Percentiles rank a stretch among this genome's conserved stretches.
These are phyloP conservation scores for Danaus chrysippus DNA, from an alignment of 2,888 invertebrate genomes.

Conservation along the genomic window DNA sequence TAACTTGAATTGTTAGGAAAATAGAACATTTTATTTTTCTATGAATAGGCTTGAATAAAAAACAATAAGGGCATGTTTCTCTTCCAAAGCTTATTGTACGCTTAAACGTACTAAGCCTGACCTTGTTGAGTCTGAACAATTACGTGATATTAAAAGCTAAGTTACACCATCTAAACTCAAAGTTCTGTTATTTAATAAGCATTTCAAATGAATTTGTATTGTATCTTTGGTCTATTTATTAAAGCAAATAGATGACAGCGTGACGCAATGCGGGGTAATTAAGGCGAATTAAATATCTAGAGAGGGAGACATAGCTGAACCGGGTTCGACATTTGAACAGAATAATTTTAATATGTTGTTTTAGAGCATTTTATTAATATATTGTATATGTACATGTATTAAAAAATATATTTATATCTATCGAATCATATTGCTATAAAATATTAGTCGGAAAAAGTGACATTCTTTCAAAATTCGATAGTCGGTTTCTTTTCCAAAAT, in stretches of 20 bases:
- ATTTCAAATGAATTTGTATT: not conserved
- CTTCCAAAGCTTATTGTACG: not conserved
- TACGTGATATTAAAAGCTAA: slow-evolving; percentile 3
- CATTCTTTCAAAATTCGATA: too few relatives aligned
- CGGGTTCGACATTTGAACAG: not conserved
- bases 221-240: slow-evolving; percentile 7
- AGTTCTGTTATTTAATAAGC: not conserved
- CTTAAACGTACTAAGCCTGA: slow-evolving; percentile 4
- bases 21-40: not conserved
- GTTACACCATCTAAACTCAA: not conserved
- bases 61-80: not conserved
- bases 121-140: not conserved
- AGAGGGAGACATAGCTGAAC: not conserved
- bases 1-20: not conserved
- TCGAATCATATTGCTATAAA: too few relatives aligned
- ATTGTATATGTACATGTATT: too few relatives aligned
- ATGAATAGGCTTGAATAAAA: not conserved
- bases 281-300: slow-evolving; percentile 1
- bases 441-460: too few relatives aligned
- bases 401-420: too few relatives aligned
- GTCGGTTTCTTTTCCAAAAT: too few relatives aligned
- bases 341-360: too few relatives aligned
- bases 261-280: slow-evolving; percentile 16
- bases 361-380: too few relatives aligned
- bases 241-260: slow-evolving; percentile 11